A percentile compares a stretch with the other conserved stretches of the same genome.
Evolutionary conservation across 2,888 invertebrate genomes (phyloP).

Genomic region (Ctena decussata): DNA sequence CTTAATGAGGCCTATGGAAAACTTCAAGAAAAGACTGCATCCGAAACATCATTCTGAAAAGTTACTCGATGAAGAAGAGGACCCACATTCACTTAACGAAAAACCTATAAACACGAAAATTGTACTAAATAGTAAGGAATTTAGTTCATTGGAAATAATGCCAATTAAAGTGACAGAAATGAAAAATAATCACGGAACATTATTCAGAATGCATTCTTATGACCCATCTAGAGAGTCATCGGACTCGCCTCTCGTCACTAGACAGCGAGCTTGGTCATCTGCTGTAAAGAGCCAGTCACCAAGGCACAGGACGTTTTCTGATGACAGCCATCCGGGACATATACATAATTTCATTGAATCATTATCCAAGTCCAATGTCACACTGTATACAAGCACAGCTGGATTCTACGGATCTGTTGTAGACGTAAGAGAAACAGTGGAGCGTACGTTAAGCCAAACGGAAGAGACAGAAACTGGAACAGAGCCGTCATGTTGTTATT

Average conservation of each 20-base stretch:
- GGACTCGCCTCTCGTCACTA: background rate
- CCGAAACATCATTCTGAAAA: background rate
- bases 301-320: background rate
- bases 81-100: background rate
- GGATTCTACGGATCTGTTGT: slow-evolving; percentile 44
- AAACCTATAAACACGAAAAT: background rate
- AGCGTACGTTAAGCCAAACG: background rate
- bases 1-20: slow-evolving; percentile 29
- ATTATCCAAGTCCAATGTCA: slow-evolving; percentile 43
- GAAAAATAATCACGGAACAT: background rate
- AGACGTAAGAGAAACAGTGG: background rate
- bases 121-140: background rate
- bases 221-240: background rate
- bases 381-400: slow-evolving; percentile 44
- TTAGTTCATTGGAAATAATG: background rate
- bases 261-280: background rate
- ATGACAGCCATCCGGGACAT: background rate
- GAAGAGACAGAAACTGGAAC: background rate
- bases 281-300: background rate
- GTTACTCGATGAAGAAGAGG: background rate
- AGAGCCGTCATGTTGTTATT: background rate
- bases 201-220: background rate
- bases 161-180: background rate
- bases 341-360: slow-evolving; percentile 39
- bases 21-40: background rate